Conservation (phyloP, 2,888 invertebrate genomes). For the Luperina testacea region DNA sequence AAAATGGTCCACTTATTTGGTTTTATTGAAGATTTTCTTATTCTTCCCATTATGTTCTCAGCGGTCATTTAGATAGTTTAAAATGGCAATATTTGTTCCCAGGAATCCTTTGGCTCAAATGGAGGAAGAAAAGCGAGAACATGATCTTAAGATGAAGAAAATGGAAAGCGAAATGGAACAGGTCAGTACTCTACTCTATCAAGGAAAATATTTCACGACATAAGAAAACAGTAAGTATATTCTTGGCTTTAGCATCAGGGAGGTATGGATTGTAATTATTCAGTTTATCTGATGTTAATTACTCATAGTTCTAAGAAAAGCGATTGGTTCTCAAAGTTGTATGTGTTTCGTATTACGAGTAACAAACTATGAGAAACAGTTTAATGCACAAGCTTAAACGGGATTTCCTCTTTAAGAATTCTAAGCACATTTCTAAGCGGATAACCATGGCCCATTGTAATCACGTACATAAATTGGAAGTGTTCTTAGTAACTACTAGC, state of each 20-base stretch:
- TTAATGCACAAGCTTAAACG: not conserved
- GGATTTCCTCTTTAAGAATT: not conserved
- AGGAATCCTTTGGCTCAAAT: conserved; percentile 99
- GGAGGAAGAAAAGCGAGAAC: conserved; percentile 99
- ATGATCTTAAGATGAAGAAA: conserved; percentile 99
- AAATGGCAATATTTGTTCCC: conserved; percentile 76
- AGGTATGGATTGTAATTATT: not conserved
- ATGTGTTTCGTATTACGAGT: not conserved
- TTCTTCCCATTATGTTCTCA: not conserved
- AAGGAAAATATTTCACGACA: not conserved
- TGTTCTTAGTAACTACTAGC: not conserved
- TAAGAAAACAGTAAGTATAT: not conserved
- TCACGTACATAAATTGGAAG: not conserved
- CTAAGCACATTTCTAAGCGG: not conserved
- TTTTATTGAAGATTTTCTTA: not conserved
- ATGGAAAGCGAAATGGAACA: conserved; percentile 99
- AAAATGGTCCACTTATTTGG: not conserved
- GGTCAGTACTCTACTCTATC: conserved; percentile 70
- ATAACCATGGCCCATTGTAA: not conserved
- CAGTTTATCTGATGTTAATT: not conserved
- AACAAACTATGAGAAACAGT: not conserved
- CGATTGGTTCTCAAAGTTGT: not conserved
- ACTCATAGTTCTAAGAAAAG: not conserved
- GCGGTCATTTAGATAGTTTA: conserved; percentile 24
- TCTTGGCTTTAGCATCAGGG: not conserved